Evolutionary conservation across 2,888 invertebrate species (phyloP), one percentile per base, ranked within the genome.

Genomic region (Microplitis manilae): DNA sequence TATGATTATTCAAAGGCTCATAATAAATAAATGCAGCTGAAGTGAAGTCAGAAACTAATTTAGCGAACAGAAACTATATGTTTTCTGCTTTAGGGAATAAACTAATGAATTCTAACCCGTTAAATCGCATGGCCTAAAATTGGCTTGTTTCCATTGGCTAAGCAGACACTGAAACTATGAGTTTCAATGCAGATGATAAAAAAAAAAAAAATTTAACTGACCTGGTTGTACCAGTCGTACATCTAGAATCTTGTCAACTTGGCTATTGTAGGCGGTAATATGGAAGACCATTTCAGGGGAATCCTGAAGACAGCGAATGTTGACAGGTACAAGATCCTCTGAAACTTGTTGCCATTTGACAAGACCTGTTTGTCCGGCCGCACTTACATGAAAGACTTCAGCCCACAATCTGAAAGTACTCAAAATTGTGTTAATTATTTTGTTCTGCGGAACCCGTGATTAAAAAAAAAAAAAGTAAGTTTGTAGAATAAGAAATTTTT

Each of bases 261-360:
- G 98, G 88, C 98, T 96, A 92, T 98, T 98, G 93, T 98, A 98
- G 86, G 98, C 98, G 87, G 98, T 98, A 92, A 98, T 97, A 92
- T 98, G 98, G 92, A 98, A 98, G 90, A 98, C 95, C 91, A 97
- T 97, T 91, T 97, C 97, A 72, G 98, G 98, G 81, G 96, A 96
- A 91, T 98, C 98, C 92, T 97, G 96, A 89, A 98, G 96, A 92
- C 98, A 98, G 85, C 98, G 97, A 92, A 99, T 97, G 93, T 98
- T 98, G 85, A 98, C 98, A 77, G 98, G 98, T 84, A 99, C 98
- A 91, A 98, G 94, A 92, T 98, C 98, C 91, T 98, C 98, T 83
- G 98, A 98, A 85, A 98, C 96, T 91, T 98, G 97, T 92, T 97
- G 97, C 98, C 98, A 98, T 92, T 96, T 97, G 82, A 97, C 97